A percentile compares a stretch with the other conserved stretches of the same genome.
Evolutionary conservation across 2,888 invertebrate species (phyloP).

Genomic region (Neoaliturus tenellus): DNA sequence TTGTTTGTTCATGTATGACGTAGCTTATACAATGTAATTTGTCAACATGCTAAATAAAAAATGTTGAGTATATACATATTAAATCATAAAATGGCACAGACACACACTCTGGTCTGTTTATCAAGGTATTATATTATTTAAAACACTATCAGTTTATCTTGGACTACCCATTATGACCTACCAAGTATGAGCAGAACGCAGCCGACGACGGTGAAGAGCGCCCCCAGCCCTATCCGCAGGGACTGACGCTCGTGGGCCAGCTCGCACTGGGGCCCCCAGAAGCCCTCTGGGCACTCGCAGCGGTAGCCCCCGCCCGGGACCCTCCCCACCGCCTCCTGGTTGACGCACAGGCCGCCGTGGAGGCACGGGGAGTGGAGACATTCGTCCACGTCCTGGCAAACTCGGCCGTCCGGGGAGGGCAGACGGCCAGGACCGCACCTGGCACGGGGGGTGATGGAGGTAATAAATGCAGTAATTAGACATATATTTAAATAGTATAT

Average conservation of each 20-base stretch:
- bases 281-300: slow-evolving; percentile 94
- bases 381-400: slow-evolving; percentile 96
- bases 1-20: too few relatives aligned
- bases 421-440: slow-evolving; percentile 96
- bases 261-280: slow-evolving; percentile 96
- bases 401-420: slow-evolving; percentile 91
- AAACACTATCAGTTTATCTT: too few relatives aligned
- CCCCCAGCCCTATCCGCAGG: slow-evolving; percentile 96
- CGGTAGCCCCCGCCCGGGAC: slow-evolving; percentile 90
- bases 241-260: slow-evolving; percentile 95
- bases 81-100: too few relatives aligned
- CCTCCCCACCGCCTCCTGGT: slow-evolving; percentile 89
- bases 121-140: too few relatives aligned
- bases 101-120: too few relatives aligned
- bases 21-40: too few relatives aligned
- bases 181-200: slow-evolving; percentile 97
- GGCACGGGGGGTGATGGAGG: slow-evolving; percentile 66
- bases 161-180: too few relatives aligned
- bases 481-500: not conserved
- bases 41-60: too few relatives aligned
- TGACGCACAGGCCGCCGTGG: slow-evolving; percentile 94
- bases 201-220: slow-evolving; percentile 97
- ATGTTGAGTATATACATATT: too few relatives aligned
- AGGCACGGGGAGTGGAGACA: slow-evolving; percentile 95
- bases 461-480: not conserved